phyloP scores from a whole-genome alignment of 2,797 vertebrate species.

The Scolopax bukidnonensis region DNA sequence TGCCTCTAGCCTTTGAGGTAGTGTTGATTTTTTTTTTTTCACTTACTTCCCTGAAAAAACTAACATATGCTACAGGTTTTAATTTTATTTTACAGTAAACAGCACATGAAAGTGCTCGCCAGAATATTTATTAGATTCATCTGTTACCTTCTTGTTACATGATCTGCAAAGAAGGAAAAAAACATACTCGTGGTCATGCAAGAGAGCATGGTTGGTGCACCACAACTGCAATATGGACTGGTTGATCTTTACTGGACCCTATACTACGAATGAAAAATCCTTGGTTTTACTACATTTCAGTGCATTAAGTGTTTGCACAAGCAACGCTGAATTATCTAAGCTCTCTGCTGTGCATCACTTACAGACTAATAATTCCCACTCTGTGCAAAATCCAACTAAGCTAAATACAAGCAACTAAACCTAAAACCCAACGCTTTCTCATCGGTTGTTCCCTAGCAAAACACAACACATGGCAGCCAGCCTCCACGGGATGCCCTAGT shows the following conservation, averaged over 20 bases:
- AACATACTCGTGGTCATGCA: not conserved
- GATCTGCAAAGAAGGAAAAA: not conserved
- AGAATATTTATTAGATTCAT: constrained; percentile 30
- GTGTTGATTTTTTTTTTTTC: not conserved
- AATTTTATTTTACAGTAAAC: constrained; percentile 31
- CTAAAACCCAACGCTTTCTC: not conserved
- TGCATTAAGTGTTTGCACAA: not conserved
- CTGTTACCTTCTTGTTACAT: not conserved
- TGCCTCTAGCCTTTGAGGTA: not conserved
- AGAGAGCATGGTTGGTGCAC: not conserved
- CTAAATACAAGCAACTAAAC: not conserved
- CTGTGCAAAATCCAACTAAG: not conserved
- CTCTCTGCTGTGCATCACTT: not conserved
- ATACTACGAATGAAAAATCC: not conserved
- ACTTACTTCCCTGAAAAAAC: not conserved
- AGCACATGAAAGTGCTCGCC: not conserved
- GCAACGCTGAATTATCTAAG: not conserved
- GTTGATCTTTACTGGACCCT: not conserved
- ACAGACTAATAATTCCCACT: not conserved
- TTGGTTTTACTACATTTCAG: not conserved
- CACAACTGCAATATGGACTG: not conserved
- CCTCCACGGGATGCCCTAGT: not conserved
- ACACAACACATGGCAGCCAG: not conserved
- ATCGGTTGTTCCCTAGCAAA: not conserved
- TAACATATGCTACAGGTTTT: not conserved